Base-by-base conservation (phyloP, 2,113 vertebrate species). In the Ia io region DNA sequence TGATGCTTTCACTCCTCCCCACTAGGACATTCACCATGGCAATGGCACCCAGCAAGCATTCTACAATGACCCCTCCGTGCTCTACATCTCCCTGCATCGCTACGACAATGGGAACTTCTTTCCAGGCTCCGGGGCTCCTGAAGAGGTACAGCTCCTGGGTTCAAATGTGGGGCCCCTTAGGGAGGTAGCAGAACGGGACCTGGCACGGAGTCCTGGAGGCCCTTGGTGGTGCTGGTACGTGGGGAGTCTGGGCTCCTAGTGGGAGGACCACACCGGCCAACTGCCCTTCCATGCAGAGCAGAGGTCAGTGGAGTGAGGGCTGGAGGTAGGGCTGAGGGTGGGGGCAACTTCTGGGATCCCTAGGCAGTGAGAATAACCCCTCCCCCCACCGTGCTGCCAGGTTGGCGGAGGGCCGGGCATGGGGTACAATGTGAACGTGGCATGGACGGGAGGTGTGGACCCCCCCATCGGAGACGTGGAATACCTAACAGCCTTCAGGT, bases 21-120 rank as follows among this genome's bases (percentile, higher is more conserved):
- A 5, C 25, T 63, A 99, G 99, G 99, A 99, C 96, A 99, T 99
- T 97, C 99, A 99, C 97, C 99, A 99, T 3, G 99, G 99, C 47
- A 99, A 99, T 0, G 99, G 99, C 40, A 99, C 98, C 67, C 99
- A 99, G 88, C 99, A 99, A 88, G 99, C 99, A 0, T 99, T 99
- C 90, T 99, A 99, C 96, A 98, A 97, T 0, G 98, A 99, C 84
- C 98, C 99, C 69, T 98, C 98, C 6, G 98, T 99, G 78, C 98
- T 99, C 47, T 99, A 99, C 90, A 98, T 99, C 96, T 99, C 99
- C 56, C 97, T 99, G 80, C 99, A 99, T 97, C 99, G 99, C 97
- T 99, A 99, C 9, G 99, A 99, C 47, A 98, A 99, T 0, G 99
- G 99, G n/a, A 99, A 99, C 98, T 99, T 99, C 97, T 99, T 99